A percentile compares a stretch with the other conserved stretches of the same genome.
These are phyloP conservation scores for Rhinoderma darwinii DNA, from an alignment of 2,113 vertebrate genomes.

Conservation along the genomic window DNA sequence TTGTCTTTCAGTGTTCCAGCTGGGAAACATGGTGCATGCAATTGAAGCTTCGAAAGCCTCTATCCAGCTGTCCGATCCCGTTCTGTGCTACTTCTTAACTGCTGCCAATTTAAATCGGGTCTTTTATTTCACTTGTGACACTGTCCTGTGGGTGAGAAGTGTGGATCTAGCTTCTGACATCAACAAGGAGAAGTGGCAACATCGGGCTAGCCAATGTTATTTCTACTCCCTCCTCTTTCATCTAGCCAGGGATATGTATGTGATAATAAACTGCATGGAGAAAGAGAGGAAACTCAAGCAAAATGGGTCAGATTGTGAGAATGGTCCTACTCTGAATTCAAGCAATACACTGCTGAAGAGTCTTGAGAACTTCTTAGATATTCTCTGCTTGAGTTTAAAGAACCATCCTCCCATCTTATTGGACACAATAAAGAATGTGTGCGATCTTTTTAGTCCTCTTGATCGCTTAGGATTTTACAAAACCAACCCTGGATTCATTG, in stretches of 20 bases:
- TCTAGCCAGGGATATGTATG: conserved; percentile 82
- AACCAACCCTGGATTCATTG: conserved; percentile 82
- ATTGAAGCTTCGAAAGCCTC: conserved; percentile 80
- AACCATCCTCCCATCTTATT: conserved; percentile 82
- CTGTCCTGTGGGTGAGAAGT: conserved; percentile 80
- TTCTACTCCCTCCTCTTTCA: conserved; percentile 81
- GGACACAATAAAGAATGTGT: conserved; percentile 88
- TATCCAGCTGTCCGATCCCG: conserved; percentile 73
- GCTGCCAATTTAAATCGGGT: conserved; percentile 81
- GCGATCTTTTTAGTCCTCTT: conserved; percentile 88
- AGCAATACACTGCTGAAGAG: conserved; percentile 68
- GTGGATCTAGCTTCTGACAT: conserved; percentile 75
- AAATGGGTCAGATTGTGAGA: background rate
- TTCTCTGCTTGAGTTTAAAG: conserved; percentile 75
- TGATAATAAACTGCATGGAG: conserved; percentile 76
- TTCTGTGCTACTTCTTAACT: conserved; percentile 83
- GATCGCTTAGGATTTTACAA: conserved; percentile 83
- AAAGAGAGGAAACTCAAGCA: conserved; percentile 61
- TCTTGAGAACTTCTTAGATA: conserved; percentile 74
- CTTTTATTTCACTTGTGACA: conserved; percentile 88
- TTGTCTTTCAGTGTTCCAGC: conserved; percentile 86
- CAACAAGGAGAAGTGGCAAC: conserved; percentile 80
- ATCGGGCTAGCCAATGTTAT: conserved; percentile 81
- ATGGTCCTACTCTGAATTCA: conserved; percentile 56
- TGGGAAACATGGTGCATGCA: conserved; percentile 86